Percentiles rank a stretch among this genome's conserved stretches.
phyloP scores from a whole-genome alignment of 2,797 vertebrate species.

The Gorsachius magnificus region DNA sequence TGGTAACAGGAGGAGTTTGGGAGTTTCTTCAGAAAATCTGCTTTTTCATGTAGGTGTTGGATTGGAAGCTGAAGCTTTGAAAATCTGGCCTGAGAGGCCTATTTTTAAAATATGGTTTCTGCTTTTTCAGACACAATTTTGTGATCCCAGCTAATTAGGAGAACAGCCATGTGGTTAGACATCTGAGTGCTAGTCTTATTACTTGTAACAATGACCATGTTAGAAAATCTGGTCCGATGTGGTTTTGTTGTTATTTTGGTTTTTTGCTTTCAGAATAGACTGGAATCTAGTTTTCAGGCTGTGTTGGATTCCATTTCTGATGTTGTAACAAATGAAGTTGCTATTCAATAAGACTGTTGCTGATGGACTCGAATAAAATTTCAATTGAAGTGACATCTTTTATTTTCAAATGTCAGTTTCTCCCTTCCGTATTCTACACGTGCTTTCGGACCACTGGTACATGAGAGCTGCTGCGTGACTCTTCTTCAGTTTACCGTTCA shows the following conservation, averaged over 20 bases:
- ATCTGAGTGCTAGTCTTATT: constrained; percentile 70
- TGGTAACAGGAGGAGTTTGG: constrained; percentile 36
- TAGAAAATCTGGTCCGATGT: constrained; percentile 59
- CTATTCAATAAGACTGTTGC: constrained; percentile 45
- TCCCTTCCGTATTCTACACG: not conserved
- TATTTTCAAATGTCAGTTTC: constrained; percentile 48
- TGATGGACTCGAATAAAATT: constrained; percentile 60
- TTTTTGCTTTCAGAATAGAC: constrained; percentile 55
- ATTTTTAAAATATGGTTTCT: constrained; percentile 65
- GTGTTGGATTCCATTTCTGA: constrained; percentile 27
- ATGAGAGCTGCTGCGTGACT: not conserved
- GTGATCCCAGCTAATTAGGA: constrained; percentile 66
- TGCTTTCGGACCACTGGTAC: not conserved
- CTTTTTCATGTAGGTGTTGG: constrained; percentile 53
- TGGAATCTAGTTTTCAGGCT: constrained; percentile 55
- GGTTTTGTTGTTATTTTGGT: constrained; percentile 67
- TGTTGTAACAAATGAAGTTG: constrained; percentile 53
- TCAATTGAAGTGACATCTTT: constrained; percentile 61
- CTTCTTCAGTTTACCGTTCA: not conserved
- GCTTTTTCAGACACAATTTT: constrained; percentile 60
- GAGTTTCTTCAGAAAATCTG: constrained; percentile 57
- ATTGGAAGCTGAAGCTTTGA: constrained; percentile 57
- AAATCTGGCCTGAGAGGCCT: constrained; percentile 47
- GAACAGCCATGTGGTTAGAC: constrained; percentile 70
- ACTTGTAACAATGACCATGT: constrained; percentile 62